phyloP scores from a whole-genome alignment of 2,113 vertebrate genomes.

The Oryzias curvinotus region DNA sequence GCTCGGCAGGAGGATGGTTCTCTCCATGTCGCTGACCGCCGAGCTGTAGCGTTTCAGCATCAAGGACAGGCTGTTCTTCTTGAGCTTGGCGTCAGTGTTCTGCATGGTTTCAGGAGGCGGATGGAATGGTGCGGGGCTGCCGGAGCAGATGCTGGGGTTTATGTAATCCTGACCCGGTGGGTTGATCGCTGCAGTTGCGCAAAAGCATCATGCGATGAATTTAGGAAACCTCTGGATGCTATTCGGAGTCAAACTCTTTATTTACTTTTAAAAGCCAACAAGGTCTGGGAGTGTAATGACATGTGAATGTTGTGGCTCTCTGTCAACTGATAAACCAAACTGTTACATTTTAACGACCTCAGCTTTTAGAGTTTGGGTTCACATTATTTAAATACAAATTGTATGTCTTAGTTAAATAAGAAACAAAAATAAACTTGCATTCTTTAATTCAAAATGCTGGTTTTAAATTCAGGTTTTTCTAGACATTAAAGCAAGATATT shows the following conservation, averaged over 20 bases:
- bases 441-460: too few relatives aligned
- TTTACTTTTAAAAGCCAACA: constrained; percentile 62
- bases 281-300: constrained; percentile 17
- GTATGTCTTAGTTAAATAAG: neutral
- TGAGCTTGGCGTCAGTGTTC: constrained; percentile 37
- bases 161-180: constrained; percentile 36
- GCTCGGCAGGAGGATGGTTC: constrained; percentile 89
- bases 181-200: constrained; percentile 27
- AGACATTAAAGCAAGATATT: too few relatives aligned
- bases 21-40: constrained; percentile 84
- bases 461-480: too few relatives aligned
- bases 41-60: constrained; percentile 81
- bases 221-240: constrained; percentile 22
- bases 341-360: constrained; percentile 2
- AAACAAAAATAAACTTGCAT: too few relatives aligned
- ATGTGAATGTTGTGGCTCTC: neutral
- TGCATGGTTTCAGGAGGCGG: constrained; percentile 66
- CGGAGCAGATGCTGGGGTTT: constrained; percentile 35
- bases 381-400: neutral
- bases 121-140: constrained; percentile 23
- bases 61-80: constrained; percentile 58
- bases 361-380: neutral
- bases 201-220: constrained; percentile 52
- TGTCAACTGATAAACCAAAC: constrained; percentile 38
- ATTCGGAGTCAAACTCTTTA: constrained; percentile 57